These are phyloP conservation scores for Catotricha subobsoleta DNA, from an alignment of 2,888 invertebrate species.

Conservation along the genomic window DNA sequence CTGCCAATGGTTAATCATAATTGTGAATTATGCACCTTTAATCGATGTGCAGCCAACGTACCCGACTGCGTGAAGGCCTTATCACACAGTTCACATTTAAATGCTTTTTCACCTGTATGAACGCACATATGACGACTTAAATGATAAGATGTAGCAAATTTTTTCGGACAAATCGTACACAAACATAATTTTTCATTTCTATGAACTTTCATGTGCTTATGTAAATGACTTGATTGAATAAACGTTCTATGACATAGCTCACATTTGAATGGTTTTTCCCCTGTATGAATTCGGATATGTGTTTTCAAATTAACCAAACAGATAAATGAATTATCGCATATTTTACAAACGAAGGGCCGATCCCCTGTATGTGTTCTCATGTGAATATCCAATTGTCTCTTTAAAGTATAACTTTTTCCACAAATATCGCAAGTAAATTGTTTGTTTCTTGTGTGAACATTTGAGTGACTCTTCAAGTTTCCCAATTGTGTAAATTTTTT, in stretches of 20 bases:
- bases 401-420: not conserved
- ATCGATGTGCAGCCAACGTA: not conserved
- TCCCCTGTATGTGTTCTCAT: not conserved
- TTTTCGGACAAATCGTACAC: not conserved
- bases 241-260: not conserved
- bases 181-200: not conserved
- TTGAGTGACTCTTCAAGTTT: not conserved
- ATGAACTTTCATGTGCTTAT: not conserved
- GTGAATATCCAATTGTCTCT: not conserved
- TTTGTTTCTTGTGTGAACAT: not conserved
- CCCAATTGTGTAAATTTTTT: not conserved
- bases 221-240: not conserved
- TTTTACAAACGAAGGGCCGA: not conserved
- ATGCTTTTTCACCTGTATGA: not conserved
- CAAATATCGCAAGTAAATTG: not conserved
- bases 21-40: not conserved
- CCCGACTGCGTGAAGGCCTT: not conserved
- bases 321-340: not conserved
- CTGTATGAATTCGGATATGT: not conserved
- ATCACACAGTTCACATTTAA: not conserved
- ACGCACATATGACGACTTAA: not conserved
- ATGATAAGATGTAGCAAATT: not conserved
- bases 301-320: not conserved
- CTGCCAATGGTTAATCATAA: too few species aligned
- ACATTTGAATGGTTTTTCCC: not conserved